These are phyloP conservation scores for Albula glossodonta DNA, from an alignment of 2,113 vertebrate species.

Conservation along the genomic window DNA sequence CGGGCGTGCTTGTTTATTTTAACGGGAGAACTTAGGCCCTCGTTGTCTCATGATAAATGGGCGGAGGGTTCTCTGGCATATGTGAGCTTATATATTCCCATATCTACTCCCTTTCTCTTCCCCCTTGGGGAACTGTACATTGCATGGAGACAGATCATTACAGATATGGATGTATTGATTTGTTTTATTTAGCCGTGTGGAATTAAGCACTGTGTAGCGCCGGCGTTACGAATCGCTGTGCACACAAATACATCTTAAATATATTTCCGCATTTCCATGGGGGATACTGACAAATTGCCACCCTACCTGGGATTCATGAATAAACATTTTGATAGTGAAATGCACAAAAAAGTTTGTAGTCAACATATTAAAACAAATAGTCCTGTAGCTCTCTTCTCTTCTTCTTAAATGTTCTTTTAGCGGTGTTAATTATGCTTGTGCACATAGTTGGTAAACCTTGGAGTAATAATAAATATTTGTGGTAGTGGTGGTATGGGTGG, in stretches of 20 bases:
- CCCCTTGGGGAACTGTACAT: constrained; percentile 39
- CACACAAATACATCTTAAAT: constrained; percentile 4
- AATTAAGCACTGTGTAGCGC: constrained; percentile 24
- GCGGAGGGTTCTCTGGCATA: constrained; percentile 35
- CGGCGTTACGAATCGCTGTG: constrained; percentile 29
- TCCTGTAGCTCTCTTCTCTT: background rate
- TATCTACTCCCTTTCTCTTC: constrained; percentile 21
- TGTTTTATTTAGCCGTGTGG: constrained; percentile 36
- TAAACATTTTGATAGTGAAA: background rate
- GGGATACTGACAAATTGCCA: constrained; percentile 6
- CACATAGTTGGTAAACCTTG: no score
- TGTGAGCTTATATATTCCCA: constrained; percentile 46
- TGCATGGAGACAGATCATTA: constrained; percentile 61
- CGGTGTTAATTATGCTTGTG: no score
- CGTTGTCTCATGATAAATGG: constrained; percentile 62
- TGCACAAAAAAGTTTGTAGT: background rate
- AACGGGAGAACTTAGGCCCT: constrained; percentile 46
- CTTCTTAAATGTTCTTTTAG: background rate
- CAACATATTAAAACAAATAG: background rate
- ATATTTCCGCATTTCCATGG: background rate
- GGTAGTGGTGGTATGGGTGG: no score
- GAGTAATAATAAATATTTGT: no score
- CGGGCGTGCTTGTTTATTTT: constrained; percentile 56
- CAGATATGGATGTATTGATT: constrained; percentile 56
- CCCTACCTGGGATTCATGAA: background rate